These are phyloP conservation scores for Eurois occulta DNA, from an alignment of 2,888 invertebrate species.

Conservation along the genomic window DNA sequence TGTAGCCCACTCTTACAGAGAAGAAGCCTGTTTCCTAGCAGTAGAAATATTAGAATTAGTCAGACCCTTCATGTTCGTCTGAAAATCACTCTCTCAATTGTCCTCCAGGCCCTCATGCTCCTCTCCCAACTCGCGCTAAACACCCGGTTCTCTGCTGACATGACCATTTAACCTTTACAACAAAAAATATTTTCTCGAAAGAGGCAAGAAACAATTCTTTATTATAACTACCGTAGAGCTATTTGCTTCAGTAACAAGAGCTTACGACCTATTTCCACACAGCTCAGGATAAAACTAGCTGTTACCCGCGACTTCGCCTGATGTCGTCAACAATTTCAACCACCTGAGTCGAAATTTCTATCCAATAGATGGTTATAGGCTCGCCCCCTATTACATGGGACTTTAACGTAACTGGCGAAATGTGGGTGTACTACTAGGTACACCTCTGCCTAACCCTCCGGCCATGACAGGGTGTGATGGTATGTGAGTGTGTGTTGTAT, in stretches of 20 bases:
- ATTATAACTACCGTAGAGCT: neutral
- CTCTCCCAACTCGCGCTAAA: neutral
- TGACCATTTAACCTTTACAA: neutral
- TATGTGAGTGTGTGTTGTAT: neutral
- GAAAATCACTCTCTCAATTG: too few relatives aligned
- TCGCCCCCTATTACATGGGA: neutral
- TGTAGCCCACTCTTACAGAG: neutral
- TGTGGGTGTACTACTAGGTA: neutral
- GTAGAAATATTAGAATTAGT: too few relatives aligned
- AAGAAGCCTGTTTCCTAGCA: neutral
- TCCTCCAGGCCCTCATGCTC: too few relatives aligned
- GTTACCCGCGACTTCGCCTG: neutral
- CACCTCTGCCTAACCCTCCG: neutral
- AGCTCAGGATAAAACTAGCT: neutral
- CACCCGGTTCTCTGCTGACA: neutral
- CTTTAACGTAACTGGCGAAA: too few relatives aligned
- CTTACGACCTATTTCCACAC: constrained; percentile 1
- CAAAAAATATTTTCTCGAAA: neutral
- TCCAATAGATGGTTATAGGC: neutral
- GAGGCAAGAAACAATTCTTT: neutral
- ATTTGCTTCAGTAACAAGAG: constrained; percentile 12
- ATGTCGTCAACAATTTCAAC: too few relatives aligned
- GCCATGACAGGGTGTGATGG: neutral
- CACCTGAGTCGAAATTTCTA: neutral
- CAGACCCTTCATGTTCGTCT: neutral